phyloP scores from a whole-genome alignment of 2,888 invertebrate species.

The Hetaerina titia region DNA sequence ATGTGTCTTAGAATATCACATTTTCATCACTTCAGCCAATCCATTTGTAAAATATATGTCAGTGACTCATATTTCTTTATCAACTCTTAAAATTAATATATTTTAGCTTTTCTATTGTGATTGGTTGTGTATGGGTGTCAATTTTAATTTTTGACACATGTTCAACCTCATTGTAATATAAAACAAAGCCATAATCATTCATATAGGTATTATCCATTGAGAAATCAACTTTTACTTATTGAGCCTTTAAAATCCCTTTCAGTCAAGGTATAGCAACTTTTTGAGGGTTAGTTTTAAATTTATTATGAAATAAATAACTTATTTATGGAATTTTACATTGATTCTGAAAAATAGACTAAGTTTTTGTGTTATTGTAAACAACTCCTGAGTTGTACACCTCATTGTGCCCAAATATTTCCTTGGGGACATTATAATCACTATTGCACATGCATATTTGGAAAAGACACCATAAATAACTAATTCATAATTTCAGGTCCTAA shows the following conservation, averaged over 20 bases:
- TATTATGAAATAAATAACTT: constrained; percentile 64
- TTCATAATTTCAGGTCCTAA: constrained; percentile 39
- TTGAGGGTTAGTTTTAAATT: constrained; percentile 67
- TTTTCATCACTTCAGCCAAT: constrained; percentile 66
- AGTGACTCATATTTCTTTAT: constrained; percentile 55
- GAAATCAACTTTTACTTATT: constrained; percentile 54
- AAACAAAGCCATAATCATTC: constrained; percentile 61
- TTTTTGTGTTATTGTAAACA: constrained; percentile 67
- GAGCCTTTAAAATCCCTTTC: constrained; percentile 58
- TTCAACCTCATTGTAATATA: constrained; percentile 67
- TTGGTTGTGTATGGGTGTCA: constrained; percentile 64
- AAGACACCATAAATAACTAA: constrained; percentile 28
- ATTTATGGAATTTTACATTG: constrained; percentile 66
- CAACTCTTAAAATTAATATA: constrained; percentile 58
- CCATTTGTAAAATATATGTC: constrained; percentile 66
- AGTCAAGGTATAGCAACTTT: constrained; percentile 62
- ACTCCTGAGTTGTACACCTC: constrained; percentile 57
- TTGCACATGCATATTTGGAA: constrained; percentile 64
- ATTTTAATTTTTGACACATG: constrained; percentile 65
- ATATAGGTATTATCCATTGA: constrained; percentile 56
- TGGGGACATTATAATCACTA: constrained; percentile 58
- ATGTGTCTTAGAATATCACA: constrained; percentile 65
- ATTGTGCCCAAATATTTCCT: constrained; percentile 41
- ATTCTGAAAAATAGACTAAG: constrained; percentile 61
- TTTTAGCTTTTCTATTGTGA: constrained; percentile 67